phyloP scores from a whole-genome alignment of 2,113 vertebrate species.

The Hemichromis elongatus region DNA sequence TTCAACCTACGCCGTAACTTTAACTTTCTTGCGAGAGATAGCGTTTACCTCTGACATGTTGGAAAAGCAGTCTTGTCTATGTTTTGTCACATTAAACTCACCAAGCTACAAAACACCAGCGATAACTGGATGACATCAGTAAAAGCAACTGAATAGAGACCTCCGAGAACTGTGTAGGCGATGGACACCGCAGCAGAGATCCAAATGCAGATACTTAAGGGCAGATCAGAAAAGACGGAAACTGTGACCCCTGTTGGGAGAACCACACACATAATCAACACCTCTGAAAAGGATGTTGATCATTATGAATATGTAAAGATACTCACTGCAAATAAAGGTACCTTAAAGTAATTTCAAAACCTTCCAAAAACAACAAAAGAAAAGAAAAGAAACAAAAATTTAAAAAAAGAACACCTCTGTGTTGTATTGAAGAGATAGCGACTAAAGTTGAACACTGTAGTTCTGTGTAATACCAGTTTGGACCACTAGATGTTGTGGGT shows the following conservation, averaged over 20 bases:
- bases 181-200: constrained; percentile 43
- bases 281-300: neutral
- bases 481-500: neutral
- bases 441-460: neutral
- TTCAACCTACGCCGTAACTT: neutral
- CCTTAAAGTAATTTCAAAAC: neutral
- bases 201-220: constrained; percentile 10
- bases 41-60: neutral
- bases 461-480: neutral
- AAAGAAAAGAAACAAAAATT: neutral
- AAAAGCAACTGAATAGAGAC: constrained; percentile 48
- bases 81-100: neutral
- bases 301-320: neutral
- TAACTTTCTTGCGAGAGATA: neutral
- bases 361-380: neutral
- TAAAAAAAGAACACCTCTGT: neutral
- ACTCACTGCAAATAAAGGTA: neutral
- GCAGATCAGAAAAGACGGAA: neutral
- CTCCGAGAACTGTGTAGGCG: constrained; percentile 40
- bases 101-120: constrained; percentile 4
- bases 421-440: neutral
- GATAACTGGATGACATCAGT: constrained; percentile 23
- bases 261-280: neutral
- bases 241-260: neutral
- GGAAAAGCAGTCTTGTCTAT: neutral